These are phyloP conservation scores for Megalurothrips usitatus DNA, from an alignment of 2,888 invertebrate genomes.

Conservation along the genomic window DNA sequence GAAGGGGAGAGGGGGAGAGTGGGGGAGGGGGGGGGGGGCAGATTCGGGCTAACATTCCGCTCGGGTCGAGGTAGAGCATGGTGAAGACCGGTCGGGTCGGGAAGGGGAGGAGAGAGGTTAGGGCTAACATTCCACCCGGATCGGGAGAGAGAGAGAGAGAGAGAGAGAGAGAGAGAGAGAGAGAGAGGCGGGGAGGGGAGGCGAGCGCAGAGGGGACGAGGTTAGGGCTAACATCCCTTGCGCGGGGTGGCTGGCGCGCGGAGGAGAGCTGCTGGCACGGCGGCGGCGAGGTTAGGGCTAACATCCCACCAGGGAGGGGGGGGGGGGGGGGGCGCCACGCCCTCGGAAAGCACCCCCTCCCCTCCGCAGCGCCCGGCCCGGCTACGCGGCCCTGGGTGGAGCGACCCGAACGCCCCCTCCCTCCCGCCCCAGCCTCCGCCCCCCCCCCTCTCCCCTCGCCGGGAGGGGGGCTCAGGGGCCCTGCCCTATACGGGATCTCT, in stretches of 20 bases:
- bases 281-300: too few relatives aligned
- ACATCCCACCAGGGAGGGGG: background rate
- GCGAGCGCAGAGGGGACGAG: background rate
- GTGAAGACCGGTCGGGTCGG: background rate
- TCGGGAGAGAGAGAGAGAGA: too few relatives aligned
- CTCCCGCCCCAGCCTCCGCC: constrained; percentile 3
- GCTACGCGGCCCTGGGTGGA: background rate
- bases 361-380: background rate
- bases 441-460: background rate
- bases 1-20: background rate
- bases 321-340: constrained; percentile 1
- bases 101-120: too few relatives aligned
- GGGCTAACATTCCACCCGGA: too few relatives aligned
- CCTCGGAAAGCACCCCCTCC: background rate
- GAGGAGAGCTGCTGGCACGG: too few relatives aligned
- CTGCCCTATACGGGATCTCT: constrained; percentile 11
- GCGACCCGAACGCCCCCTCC: constrained; percentile 18
- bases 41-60: constrained; percentile 1
- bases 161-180: too few relatives aligned
- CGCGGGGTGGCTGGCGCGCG: too few relatives aligned
- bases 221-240: constrained; percentile 6
- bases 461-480: constrained; percentile 21
- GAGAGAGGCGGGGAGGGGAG: too few relatives aligned
- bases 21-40: background rate
- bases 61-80: background rate